Evolutionary conservation across 53 echinoderm and acorn worm genomes (phyloP).

Genomic region (Crossaster papposus): DNA sequence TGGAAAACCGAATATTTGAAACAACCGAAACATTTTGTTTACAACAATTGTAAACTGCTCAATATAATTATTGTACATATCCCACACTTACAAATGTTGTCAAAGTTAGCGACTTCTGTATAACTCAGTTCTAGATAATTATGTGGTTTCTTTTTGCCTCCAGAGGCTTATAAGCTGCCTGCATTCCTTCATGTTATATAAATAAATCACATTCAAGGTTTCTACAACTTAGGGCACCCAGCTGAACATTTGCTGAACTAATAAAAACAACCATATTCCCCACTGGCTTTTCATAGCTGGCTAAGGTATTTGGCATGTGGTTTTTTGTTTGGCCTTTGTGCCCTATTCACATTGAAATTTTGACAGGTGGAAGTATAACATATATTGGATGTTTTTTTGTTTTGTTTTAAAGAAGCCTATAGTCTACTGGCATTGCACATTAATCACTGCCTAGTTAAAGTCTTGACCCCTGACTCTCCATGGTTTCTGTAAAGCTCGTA

Average conservation of each 20-base stretch:
- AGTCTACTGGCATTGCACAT: background rate
- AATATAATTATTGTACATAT: background rate
- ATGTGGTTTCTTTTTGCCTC: background rate
- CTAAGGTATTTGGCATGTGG: background rate
- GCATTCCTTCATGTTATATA: slow-evolving; percentile 5
- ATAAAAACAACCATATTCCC: background rate
- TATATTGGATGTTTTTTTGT: background rate
- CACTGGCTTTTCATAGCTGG: background rate
- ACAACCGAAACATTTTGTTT: no score
- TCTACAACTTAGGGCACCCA: background rate
- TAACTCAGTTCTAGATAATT: no score
- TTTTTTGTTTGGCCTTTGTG: background rate
- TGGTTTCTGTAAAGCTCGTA: background rate
- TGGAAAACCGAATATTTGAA: no score
- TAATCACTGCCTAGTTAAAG: slow-evolving; percentile 29
- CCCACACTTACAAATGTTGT: background rate
- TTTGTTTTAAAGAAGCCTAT: background rate
- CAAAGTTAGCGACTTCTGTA: no score
- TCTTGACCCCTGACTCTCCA: slow-evolving; percentile 6
- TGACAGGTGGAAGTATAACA: background rate
- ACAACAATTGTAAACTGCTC: no score
- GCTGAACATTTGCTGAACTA: background rate
- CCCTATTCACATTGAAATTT: background rate
- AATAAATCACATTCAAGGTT: background rate
- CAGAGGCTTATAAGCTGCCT: background rate